phyloP scores from a whole-genome alignment of 2,888 invertebrate species.

The Crocallis elinguaria region DNA sequence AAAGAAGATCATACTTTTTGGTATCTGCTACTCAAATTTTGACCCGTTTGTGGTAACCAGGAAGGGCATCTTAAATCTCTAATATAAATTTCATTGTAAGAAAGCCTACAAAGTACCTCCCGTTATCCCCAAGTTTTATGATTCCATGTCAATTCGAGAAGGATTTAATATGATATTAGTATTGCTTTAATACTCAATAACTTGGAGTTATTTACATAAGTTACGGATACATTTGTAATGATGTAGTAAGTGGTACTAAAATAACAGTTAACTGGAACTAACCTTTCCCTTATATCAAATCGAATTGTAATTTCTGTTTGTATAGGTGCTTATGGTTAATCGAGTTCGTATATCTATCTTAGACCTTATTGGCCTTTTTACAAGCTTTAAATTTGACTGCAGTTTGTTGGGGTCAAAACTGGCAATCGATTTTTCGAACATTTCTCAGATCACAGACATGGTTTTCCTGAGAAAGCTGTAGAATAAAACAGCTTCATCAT shows the following conservation, averaged over 20 bases:
- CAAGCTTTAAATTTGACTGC: too few species aligned
- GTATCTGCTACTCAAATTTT: too few species aligned
- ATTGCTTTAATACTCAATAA: constrained; percentile 46
- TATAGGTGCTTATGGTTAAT: neutral
- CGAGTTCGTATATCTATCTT: too few species aligned
- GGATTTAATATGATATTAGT: constrained; percentile 50
- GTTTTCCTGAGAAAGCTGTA: too few species aligned
- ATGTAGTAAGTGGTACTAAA: constrained; percentile 36
- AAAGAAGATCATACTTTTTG: too few species aligned
- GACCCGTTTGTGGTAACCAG: constrained; percentile 2
- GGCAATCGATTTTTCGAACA: too few species aligned
- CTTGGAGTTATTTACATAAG: constrained; percentile 45
- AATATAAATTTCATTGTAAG: constrained; percentile 26
- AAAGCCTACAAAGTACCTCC: constrained; percentile 18
- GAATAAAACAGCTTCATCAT: too few species aligned
- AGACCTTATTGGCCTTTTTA: too few species aligned
- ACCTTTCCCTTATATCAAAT: constrained; percentile 7
- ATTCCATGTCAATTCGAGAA: constrained; percentile 41
- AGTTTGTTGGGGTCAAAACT: too few species aligned
- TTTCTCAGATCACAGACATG: too few species aligned
- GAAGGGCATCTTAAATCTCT: constrained; percentile 11
- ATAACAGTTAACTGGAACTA: constrained; percentile 20
- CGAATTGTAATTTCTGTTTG: constrained; percentile 9
- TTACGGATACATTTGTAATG: constrained; percentile 36
- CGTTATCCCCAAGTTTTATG: constrained; percentile 47